Conservation (phyloP, 2,797 vertebrate genomes). For the Platyrinchus mystaceus region DNA sequence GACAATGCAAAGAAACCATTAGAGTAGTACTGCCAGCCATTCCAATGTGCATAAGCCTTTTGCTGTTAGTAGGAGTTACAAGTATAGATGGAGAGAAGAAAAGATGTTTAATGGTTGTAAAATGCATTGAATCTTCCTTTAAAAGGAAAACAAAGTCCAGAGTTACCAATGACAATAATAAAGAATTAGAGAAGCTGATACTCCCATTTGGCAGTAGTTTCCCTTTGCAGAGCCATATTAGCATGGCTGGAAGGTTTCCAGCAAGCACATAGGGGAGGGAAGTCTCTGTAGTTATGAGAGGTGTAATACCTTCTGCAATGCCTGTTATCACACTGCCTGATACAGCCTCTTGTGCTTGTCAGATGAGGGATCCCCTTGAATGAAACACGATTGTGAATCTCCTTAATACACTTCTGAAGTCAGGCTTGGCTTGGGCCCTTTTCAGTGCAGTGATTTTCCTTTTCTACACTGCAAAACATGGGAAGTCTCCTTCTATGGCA, state of each 20-base stretch:
- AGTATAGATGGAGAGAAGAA: conserved; percentile 29
- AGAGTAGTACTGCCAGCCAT: neutral
- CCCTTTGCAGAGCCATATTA: neutral
- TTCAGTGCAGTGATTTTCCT: neutral
- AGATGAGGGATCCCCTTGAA: neutral
- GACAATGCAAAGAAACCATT: neutral
- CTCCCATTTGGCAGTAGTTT: conserved; percentile 33
- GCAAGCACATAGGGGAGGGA: neutral
- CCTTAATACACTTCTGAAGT: neutral
- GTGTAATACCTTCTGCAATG: neutral
- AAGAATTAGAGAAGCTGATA: conserved; percentile 27
- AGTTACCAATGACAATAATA: conserved; percentile 36
- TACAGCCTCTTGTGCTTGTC: neutral
- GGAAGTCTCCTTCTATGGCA: conserved; percentile 47
- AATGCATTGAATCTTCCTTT: conserved; percentile 47
- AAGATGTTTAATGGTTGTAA: conserved; percentile 41
- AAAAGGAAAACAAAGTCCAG: conserved; percentile 12
- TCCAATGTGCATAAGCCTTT: neutral
- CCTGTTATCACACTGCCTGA: neutral
- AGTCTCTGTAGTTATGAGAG: neutral
- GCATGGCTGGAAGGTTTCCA: conserved; percentile 37
- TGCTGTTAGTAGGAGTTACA: conserved; percentile 2
- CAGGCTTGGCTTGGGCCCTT: neutral
- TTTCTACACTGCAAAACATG: conserved; percentile 15
- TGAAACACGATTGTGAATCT: neutral